Base-by-base conservation (phyloP, 2,797 vertebrate genomes). In the Numenius phaeopus region DNA sequence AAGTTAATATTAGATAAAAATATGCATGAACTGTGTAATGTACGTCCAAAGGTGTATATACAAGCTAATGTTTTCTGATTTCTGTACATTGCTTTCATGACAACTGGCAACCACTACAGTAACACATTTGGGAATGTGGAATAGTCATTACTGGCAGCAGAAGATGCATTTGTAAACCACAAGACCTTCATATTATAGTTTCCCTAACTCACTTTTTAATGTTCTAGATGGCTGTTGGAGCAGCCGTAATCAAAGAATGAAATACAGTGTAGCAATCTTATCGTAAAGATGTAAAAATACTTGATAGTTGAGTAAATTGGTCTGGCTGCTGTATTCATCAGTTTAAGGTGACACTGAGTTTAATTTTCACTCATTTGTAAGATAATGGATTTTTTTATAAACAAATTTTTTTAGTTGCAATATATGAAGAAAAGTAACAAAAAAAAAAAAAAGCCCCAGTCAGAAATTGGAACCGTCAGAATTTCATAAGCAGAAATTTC, bases 101-200 rank as follows among this genome's bases (percentile, higher is more conserved):
- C 52, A 86, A 82, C 88, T 96, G 91, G 89, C 78, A 94, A 18
- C 11, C 9, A 8, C 27, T 76, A 77, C 80, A 50, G 49, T 67
- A 97, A 87, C 29, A 19, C 57, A 50, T 79, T 70, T 79, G 80
- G 37, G 47, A 94, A 92, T 91, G 79, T 95, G 95, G 79, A 80
- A 96, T 95, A 96, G 86, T 94, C 85, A 93, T 96, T 96, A 76
- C 59, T 97, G 94, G 94, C 94, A 96, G 84, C 58, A 94, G 91
- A 94, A 89, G 55, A 83, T 70, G 14, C 18, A 57, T 95, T 95
- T 94, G 29, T 90, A 98, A 97, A 89, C 89, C 89, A 92, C 90
- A 89, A 88, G 75, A 96, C 55, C 32, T 71, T 52, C 30, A 50
- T 80, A 88, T 93, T 97, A 78, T 75, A 69, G 47, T 90, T 93